These are phyloP conservation scores for Hydraecia micacea DNA, from an alignment of 2,888 invertebrate species.

Conservation along the genomic window DNA sequence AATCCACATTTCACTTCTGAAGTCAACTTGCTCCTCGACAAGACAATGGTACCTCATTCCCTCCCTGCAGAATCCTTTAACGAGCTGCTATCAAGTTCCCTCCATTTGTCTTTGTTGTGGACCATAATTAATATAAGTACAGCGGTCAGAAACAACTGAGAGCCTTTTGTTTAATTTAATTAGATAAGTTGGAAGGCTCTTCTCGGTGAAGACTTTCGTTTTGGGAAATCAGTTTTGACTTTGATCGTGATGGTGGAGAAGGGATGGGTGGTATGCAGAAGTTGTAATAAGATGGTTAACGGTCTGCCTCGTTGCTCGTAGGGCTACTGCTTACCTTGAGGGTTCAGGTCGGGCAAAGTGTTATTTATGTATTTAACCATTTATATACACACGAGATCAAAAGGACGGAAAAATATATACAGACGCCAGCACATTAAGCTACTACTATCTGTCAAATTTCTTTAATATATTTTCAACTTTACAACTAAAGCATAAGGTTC, in stretches of 20 bases:
- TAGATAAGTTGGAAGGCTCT: constrained; percentile 12
- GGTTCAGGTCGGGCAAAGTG: no score
- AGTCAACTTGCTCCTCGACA: not conserved
- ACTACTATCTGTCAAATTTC: no score
- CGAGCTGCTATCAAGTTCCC: constrained; percentile 10
- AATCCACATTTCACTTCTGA: not conserved
- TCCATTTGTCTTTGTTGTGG: constrained; percentile 32
- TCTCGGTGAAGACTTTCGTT: not conserved
- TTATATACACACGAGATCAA: no score
- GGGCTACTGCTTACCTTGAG: not conserved
- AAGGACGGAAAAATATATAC: no score
- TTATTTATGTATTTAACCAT: no score
- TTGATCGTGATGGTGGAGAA: not conserved
- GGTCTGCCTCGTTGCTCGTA: not conserved
- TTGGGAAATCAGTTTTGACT: not conserved
- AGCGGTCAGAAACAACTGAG: constrained; percentile 38
- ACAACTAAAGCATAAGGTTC: no score
- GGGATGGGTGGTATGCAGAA: not conserved
- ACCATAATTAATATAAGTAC: constrained; percentile 22
- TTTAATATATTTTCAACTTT: no score
- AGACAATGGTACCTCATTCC: not conserved
- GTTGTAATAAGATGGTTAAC: not conserved
- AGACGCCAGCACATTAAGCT: no score
- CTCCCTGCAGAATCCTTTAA: not conserved
- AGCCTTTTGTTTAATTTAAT: constrained; percentile 23